Evolutionary conservation across 2,888 invertebrate species (phyloP), one percentile per base, ranked within the genome.

Genomic region (Dryadula phaetusa): DNA sequence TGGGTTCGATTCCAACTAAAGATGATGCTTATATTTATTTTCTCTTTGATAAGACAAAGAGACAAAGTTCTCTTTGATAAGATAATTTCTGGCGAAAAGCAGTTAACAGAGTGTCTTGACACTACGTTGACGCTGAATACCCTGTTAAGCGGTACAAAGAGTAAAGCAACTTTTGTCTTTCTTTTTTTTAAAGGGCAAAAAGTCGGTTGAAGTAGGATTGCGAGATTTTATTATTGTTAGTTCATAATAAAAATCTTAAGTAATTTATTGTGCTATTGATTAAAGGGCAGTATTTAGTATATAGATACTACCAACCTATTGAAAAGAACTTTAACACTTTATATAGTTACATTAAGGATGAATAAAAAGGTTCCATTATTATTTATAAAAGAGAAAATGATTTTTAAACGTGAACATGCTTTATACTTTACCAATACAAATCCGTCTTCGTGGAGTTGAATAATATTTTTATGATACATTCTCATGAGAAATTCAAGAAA

Each of bases 401-500:
- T 10, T 28, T 0, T 25, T 1, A 12, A 32, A 16, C 16, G 3
- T 28, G 14, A 12, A 16, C 22, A 12, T n/a, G 14, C 25, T 40
- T 56, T 25, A 25, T 56, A 25, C 14, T 1, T 46, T 28, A 53
- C 64, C 42, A 42, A 67, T 58, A 63, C 42, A 28, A 22, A 42
- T 40, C 40, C 46, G 18, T 37, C 10, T 5, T 16, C 2, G 16
- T 10, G n/a, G 28, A 44, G 20, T 47, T 47, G 6, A 61, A 56
- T 56, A n/a, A 42, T 25, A 10, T 40, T 20, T 37, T 4, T 22
- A 40, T 25, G 25, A 3, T 14, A 25, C 16, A 46, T 63, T 69
- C 69, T 66, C 69, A 66, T 66, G 66, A 52, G 52, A 37, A 52
- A 66, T n/a, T n/a, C 20, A 25, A 32, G 40, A 47, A 63, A 62